Percentiles rank a stretch among this genome's conserved stretches.
Evolutionary conservation across 2,113 vertebrate species (phyloP).

Genomic region (Accipiter cooperii): DNA sequence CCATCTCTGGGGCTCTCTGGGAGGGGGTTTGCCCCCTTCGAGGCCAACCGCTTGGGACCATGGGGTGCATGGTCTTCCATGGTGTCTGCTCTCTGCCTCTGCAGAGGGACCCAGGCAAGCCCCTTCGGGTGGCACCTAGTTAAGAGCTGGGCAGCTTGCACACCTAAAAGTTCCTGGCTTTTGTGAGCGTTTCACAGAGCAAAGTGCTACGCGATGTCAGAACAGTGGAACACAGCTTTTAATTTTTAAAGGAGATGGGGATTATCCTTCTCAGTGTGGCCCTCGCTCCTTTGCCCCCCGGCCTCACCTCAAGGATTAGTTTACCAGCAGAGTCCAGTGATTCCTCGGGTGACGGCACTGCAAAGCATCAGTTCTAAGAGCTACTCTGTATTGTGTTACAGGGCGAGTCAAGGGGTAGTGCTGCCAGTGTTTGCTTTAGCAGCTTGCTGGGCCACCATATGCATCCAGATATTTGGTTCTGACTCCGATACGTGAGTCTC

Average conservation of each 20-base stretch:
- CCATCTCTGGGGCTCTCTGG: background rate
- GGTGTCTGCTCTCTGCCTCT: background rate
- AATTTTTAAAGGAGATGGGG: background rate
- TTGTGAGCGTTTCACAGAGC: background rate
- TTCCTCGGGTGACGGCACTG: background rate
- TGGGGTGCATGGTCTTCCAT: rapidly evolving
- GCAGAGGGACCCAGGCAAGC: background rate
- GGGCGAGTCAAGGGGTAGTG: background rate
- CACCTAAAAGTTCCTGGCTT: background rate
- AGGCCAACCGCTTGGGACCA: background rate
- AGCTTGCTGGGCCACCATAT: background rate
- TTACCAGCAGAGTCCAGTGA: background rate
- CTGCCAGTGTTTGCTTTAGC: background rate
- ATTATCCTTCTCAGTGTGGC: background rate
- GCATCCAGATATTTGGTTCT: background rate
- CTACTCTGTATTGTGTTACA: background rate
- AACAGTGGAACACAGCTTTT: background rate
- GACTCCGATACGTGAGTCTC: background rate
- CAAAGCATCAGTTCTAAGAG: background rate
- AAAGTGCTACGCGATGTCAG: background rate
- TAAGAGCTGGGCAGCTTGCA: background rate
- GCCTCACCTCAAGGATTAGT: background rate
- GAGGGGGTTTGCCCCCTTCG: background rate
- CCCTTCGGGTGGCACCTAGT: rapidly evolving
- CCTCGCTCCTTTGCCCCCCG: background rate